A percentile compares a stretch with the other conserved stretches of the same genome.
Evolutionary conservation across 2,888 invertebrate species (phyloP).

Genomic region (Meteorus colon): DNA sequence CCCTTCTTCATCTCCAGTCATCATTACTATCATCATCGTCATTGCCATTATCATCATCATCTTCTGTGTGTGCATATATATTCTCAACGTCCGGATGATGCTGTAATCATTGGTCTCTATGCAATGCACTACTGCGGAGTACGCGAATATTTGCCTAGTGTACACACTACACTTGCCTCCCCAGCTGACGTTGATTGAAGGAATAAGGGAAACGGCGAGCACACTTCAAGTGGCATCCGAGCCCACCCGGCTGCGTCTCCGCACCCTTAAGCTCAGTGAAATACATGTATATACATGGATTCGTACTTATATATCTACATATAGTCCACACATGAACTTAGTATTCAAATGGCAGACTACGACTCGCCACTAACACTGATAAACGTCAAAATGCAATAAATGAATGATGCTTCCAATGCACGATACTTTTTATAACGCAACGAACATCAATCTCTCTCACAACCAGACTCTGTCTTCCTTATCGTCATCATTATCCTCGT

Average conservation of each 20-base stretch:
- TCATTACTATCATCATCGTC: slow-evolving; percentile 11
- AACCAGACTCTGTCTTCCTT: neutral
- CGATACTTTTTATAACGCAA: neutral
- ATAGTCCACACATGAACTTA: neutral
- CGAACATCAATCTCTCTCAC: neutral
- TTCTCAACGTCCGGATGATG: slow-evolving; percentile 56
- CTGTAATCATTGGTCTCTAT: slow-evolving; percentile 71
- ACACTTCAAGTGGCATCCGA: slow-evolving; percentile 63
- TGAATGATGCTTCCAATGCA: neutral
- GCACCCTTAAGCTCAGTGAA: neutral
- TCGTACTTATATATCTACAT: neutral
- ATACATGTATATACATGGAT: neutral
- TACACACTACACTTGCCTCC: slow-evolving; percentile 72
- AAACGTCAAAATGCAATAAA: neutral
- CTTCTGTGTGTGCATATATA: neutral
- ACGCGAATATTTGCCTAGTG: slow-evolving; percentile 71
- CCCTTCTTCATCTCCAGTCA: slow-evolving; percentile 4
- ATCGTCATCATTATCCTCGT: neutral
- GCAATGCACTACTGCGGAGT: slow-evolving; percentile 65
- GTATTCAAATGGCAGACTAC: neutral
- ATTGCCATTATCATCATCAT: slow-evolving; percentile 43
- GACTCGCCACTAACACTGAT: neutral
- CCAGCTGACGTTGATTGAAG: slow-evolving; percentile 74
- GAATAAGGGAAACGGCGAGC: slow-evolving; percentile 72
- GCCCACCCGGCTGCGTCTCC: slow-evolving; percentile 35